Evolutionary conservation across 37 sponge, comb jelly and placozoan species (phyloP).

Genomic region (Beroe ovata): DNA sequence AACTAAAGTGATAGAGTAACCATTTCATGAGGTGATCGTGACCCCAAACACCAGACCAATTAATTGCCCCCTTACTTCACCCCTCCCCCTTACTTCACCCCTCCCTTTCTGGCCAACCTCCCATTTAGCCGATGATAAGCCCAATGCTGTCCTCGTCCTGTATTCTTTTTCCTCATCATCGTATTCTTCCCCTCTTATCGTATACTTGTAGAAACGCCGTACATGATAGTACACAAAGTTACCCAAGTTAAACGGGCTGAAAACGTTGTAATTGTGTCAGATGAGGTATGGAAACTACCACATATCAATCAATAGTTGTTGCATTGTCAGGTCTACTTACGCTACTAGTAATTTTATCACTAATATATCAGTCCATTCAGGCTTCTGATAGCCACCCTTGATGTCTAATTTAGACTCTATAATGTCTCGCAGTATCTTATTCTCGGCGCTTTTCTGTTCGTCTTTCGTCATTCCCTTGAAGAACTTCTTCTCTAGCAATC

Average conservation of each 20-base stretch:
- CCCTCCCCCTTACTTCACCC: too few species aligned
- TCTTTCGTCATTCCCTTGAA: conserved; percentile 67
- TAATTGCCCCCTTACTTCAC: too few species aligned
- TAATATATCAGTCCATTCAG: conserved; percentile 60
- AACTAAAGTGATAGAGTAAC: too few species aligned
- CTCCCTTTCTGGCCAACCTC: too few species aligned
- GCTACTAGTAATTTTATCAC: neutral
- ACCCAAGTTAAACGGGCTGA: conserved; percentile 31
- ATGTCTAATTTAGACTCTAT: conserved; percentile 54
- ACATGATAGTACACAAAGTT: conserved; percentile 2
- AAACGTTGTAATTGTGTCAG: too few species aligned
- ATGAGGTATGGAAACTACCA: too few species aligned
- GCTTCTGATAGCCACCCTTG: conserved; percentile 44
- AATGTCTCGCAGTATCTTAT: conserved; percentile 52
- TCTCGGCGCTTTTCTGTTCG: conserved; percentile 22
- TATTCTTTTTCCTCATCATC: conserved; percentile 45
- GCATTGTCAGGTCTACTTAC: too few species aligned
- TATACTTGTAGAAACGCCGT: conserved; percentile 58
- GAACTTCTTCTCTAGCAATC: conserved; percentile 33
- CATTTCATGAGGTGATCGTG: too few species aligned
- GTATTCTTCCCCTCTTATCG: neutral
- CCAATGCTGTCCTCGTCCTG: neutral
- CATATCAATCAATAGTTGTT: too few species aligned
- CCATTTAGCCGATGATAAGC: neutral
- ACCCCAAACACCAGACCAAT: too few species aligned